Percentiles rank a stretch among this genome's conserved stretches.
Conservation (phyloP, 2,797 vertebrate genomes). For the Liparis tanakae region DNA sequence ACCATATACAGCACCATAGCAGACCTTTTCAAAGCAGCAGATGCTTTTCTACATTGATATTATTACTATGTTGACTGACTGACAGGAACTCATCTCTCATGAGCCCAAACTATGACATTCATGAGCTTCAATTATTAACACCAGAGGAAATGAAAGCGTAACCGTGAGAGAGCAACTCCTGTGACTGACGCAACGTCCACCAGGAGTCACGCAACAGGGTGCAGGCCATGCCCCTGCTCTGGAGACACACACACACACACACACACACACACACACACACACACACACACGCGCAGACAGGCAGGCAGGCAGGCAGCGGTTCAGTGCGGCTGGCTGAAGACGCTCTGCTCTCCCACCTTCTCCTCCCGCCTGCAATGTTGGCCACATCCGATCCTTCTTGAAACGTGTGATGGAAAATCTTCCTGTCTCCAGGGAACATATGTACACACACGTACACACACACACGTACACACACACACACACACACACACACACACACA, state of each 20-base stretch:
- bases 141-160: slow-evolving; percentile 4
- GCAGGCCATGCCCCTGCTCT: background rate
- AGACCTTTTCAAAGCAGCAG: background rate
- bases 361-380: background rate
- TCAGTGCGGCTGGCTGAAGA: background rate
- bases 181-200: background rate
- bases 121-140: slow-evolving; percentile 5
- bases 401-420: slow-evolving; percentile 41
- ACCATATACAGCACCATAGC: background rate
- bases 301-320: background rate
- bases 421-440: slow-evolving; percentile 29
- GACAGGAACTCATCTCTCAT: background rate
- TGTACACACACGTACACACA: slow-evolving; percentile 39
- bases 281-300: background rate
- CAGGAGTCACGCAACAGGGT: background rate
- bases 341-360: background rate
- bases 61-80: too few species aligned
- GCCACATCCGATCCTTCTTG: slow-evolving; percentile 8
- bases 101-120: background rate
- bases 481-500: slow-evolving; percentile 36
- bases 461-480: slow-evolving; percentile 31
- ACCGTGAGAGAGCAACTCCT: background rate
- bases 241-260: background rate
- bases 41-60: background rate
- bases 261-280: background rate